phyloP scores from a whole-genome alignment of 2,113 vertebrate species.

The Pelecanoides urinatrix region DNA sequence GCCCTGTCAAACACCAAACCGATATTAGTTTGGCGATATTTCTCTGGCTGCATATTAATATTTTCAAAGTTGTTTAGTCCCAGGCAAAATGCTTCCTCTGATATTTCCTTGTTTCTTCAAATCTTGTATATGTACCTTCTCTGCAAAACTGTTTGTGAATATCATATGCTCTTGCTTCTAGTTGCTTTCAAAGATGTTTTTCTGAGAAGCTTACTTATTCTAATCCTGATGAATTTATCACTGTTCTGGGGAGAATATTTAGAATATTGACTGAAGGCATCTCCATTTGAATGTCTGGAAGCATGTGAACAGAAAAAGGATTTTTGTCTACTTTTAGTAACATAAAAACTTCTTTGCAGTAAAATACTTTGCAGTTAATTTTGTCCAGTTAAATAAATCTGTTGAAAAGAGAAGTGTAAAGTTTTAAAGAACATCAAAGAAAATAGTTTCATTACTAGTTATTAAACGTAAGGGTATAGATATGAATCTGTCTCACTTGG shows the following conservation, averaged over 20 bases:
- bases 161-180: not conserved
- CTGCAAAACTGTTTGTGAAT: not conserved
- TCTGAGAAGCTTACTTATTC: not conserved
- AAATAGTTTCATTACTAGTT: not conserved
- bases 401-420: not conserved
- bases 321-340: not conserved
- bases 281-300: not conserved
- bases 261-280: not conserved
- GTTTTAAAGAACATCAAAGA: not conserved
- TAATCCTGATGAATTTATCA: not conserved
- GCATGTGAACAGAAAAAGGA: not conserved
- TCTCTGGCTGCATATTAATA: not conserved
- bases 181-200: not conserved
- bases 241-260: not conserved
- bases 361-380: not conserved
- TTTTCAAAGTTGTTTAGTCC: not conserved
- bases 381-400: not conserved
- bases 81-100: not conserved
- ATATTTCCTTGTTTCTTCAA: not conserved
- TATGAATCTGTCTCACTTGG: not conserved
- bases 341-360: not conserved
- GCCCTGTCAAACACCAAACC: not conserved
- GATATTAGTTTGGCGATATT: not conserved
- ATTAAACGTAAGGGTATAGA: not conserved
- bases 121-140: not conserved